A percentile compares a stretch with the other conserved stretches of the same genome.
Conservation (phyloP, 1,140 invertebrate genomes). For the Laupala kohalensis region DNA sequence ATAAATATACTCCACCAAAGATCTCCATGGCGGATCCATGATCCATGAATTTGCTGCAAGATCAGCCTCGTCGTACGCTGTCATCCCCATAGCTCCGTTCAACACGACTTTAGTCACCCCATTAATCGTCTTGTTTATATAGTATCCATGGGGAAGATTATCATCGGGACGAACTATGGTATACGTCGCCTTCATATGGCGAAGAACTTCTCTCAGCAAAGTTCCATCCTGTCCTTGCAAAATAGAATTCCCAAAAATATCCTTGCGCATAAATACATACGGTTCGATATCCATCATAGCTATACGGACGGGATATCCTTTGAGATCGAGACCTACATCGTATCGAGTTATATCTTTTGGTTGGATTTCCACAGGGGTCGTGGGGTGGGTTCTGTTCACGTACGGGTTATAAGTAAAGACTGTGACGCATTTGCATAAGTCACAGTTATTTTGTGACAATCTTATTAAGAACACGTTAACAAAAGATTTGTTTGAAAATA, state of each 20-base stretch:
- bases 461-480: background rate
- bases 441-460: background rate
- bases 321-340: background rate
- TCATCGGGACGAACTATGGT: background rate
- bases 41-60: background rate
- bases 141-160: background rate
- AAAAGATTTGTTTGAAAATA: background rate
- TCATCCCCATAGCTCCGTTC: background rate
- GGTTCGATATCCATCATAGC: background rate
- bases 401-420: background rate
- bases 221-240: background rate
- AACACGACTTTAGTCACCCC: background rate
- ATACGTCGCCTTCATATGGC: background rate
- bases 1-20: background rate
- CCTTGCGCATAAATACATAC: background rate
- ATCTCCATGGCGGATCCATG: background rate
- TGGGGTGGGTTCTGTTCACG: background rate
- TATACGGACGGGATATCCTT: background rate
- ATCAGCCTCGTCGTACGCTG: background rate
- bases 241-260: background rate
- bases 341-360: background rate
- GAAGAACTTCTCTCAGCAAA: background rate
- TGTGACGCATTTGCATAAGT: background rate
- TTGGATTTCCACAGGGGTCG: background rate
- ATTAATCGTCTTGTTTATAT: background rate